Base-by-base conservation (phyloP, 2,797 vertebrate species). In the Bryconaethiops microstoma region DNA sequence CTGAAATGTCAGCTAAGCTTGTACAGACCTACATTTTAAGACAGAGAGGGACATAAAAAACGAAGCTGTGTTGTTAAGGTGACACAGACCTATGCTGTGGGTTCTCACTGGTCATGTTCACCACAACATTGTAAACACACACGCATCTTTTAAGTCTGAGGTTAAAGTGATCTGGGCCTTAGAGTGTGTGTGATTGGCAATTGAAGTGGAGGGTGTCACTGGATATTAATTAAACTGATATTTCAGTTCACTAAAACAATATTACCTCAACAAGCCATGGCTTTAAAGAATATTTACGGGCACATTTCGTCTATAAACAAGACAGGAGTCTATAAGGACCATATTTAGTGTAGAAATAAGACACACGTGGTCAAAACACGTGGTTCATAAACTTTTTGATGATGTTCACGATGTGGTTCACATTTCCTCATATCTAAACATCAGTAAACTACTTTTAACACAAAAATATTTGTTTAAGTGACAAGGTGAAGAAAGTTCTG, bases 1-100 rank as follows among this genome's bases (percentile, higher is more conserved):
- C 88, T 89, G 88, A 92, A 89, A 92, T 83, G 91, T 89, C 88
- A 87, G 85, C 83, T 92, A 92, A 91, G 87, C 89, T 84, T 82
- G 63, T 76, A 68, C 21, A 90, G 87, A 92, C 90, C 90, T 92
- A 92, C 86, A 92, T 91, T 91, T 88, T 89, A 52, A 82, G 74
- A 87, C 77, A 78, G 85, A 83, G 72, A 90, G 83, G 87, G 62
- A 88, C 83, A 86, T 83, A 63, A 67, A 78, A 52, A 89, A 84
- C 68, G 45, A 70, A 80, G 50, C 73, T 21, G 48, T 80, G 54
- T 60, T 40, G 52, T 69, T 50, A 29, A 70, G 68, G 23, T 48
- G 4, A 7, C 42, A 69, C 2, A 19, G 8, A 19, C 35, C n/a
- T 40, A 29, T 68, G 7, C 16, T 54, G 76, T 16, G 23, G 29